Base-by-base conservation (phyloP, 1,140 invertebrate genomes). In the Drosophila lacteicornis region DNA sequence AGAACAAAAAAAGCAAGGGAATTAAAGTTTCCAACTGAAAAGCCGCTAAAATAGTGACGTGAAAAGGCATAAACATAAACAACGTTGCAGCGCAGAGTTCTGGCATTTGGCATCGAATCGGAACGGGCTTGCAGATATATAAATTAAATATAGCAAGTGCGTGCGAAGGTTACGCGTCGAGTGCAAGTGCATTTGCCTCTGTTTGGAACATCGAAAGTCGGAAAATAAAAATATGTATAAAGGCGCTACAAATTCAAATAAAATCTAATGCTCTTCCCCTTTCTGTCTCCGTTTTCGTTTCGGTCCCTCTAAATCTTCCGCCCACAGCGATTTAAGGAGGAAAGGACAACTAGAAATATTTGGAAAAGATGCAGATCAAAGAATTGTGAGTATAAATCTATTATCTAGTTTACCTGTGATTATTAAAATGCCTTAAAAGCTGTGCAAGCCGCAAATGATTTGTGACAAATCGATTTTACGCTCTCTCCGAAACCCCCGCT, bases 401-500 rank as follows among this genome's bases (percentile, higher is more conserved):
- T 58, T 22, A 63, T 60, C 33, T 17, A 51, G 47, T 49, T 69
- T 22, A n/a, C 6, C 53, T 56, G 53, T 40, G 53, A 63, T 51
- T 22, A 71, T 50, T 80, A 36, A 77, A 56, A 58, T 68, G 43
- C 25, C 33, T 11, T 8, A 75, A 71, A 73, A 77, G 42, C 49
- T 68, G 59, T 50, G 17, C 71, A 63, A 62, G 66, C 79, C 61
- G 84, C 81, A 60, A 79, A 79, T 40, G 22, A 55, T 70, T 79
- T 90, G 84, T 81, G 84, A 88, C 75, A 88, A 88, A 88, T 88
- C 84, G 84, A 88, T 88, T 88, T 80, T 71, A 49, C 38, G 62
- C 84, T 83, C 84, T 60, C 51, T 59, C 25, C 57, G 3, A 43
- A 38, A 25, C 55, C 51, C 50, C 50, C 61, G 11, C 19, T 53